A percentile compares a stretch with the other conserved stretches of the same genome.
Conservation (phyloP, 2,113 vertebrate species). For the Larimichthys polyactis region DNA sequence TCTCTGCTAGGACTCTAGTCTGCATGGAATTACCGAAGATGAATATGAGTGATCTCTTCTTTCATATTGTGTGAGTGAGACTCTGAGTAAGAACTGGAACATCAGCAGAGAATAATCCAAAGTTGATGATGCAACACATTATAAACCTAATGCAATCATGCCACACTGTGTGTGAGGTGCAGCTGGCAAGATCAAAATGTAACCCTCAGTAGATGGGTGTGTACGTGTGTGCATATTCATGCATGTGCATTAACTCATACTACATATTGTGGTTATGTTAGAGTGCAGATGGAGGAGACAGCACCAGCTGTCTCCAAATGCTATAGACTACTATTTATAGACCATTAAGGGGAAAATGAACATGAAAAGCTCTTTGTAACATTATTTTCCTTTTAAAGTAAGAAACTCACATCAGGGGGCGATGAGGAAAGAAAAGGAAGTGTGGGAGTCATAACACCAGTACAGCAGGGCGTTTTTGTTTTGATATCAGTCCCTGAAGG, state of each 20-base stretch:
- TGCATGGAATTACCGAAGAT: conserved; percentile 5
- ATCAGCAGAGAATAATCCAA: conserved; percentile 36
- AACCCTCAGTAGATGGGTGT: background rate
- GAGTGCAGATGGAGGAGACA: conserved; percentile 61
- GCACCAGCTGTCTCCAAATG: conserved; percentile 74
- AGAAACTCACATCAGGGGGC: background rate
- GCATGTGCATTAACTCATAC: conserved; percentile 31
- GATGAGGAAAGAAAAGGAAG: background rate
- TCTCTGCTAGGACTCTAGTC: background rate
- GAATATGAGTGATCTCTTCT: conserved; percentile 26
- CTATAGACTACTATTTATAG: conserved; percentile 49
- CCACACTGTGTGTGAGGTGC: conserved; percentile 24
- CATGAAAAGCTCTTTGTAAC: background rate
- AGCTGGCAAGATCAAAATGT: conserved; percentile 41
- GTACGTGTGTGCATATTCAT: conserved; percentile 5
- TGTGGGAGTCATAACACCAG: background rate
- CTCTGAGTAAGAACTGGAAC: conserved; percentile 3
- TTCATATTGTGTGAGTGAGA: background rate
- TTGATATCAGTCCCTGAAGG: background rate
- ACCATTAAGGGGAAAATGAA: background rate
- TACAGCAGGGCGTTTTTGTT: background rate
- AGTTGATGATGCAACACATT: conserved; percentile 46
- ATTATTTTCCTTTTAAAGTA: background rate
- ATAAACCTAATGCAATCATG: conserved; percentile 39
- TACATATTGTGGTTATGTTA: conserved; percentile 19